A percentile compares a stretch with the other conserved stretches of the same genome.
These are phyloP conservation scores for Drosophila dives DNA, from an alignment of 2,888 invertebrate genomes.

Conservation along the genomic window DNA sequence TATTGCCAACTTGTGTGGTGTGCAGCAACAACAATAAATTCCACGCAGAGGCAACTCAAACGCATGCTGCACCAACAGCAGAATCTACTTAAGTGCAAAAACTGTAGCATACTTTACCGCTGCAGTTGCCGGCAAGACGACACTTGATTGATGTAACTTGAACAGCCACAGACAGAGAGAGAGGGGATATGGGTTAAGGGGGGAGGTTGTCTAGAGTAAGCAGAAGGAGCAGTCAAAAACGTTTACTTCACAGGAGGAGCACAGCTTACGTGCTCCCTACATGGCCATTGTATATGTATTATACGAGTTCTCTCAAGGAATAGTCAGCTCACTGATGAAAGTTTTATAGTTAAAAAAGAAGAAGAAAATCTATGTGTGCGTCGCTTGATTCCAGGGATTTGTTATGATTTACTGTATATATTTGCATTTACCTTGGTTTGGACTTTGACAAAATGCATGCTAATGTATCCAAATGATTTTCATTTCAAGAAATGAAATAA, in stretches of 20 bases:
- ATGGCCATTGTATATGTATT: conserved; percentile 64
- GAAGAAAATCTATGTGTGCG: conserved; percentile 28
- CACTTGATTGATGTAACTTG: conserved; percentile 70
- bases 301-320: conserved; percentile 36
- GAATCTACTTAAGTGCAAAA: conserved; percentile 61
- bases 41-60: conserved; percentile 22
- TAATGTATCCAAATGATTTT: not conserved
- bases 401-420: conserved; percentile 33
- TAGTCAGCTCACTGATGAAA: conserved; percentile 31
- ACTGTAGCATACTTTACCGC: conserved; percentile 69
- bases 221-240: conserved; percentile 18
- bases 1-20: conserved; percentile 60
- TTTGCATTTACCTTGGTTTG: conserved; percentile 18
- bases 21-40: conserved; percentile 45
- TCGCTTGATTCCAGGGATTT: conserved; percentile 26
- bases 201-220: not conserved
- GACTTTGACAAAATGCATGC: not conserved
- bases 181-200: not conserved
- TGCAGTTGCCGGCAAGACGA: conserved; percentile 60
- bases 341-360: conserved; percentile 31
- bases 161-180: not conserved
- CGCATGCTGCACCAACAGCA: conserved; percentile 24
- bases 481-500: not conserved
- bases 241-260: conserved; percentile 9
- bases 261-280: conserved; percentile 56